Base-by-base conservation (phyloP, 2,797 vertebrate species). In the Xerus rutilus region DNA sequence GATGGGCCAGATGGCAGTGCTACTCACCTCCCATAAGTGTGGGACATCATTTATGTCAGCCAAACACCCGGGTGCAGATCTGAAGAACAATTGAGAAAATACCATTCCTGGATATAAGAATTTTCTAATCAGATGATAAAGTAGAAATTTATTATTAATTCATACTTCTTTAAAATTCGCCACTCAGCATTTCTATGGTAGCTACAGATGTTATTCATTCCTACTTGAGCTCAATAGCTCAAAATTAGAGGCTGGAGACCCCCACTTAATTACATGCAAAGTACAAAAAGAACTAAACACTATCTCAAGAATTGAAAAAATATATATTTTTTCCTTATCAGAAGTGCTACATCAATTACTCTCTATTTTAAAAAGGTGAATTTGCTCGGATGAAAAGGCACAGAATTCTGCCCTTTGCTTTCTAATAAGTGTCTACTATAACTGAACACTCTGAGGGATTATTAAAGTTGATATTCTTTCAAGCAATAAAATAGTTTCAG, bases 51-150 rank as follows among this genome's bases (percentile, higher is more conserved):
- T 90, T 49, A 64, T 52, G 54, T 94, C 62, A 89, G 17, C 79
- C 32, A 59, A 87, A 57, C 8, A 94, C 18, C 12, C 69, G 5
- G 95, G 86, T 92, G 78, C 0, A 70, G 45, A 89, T 49, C 85
- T 65, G 10, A 92, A 79, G 18, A 77, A 35, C 47, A 35, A 43
- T 2, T 62, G 74, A 32, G 28, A 39, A 89, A 83, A 49, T 45
- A 49, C 2, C 11, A 11, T 21, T 43, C 86, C 35, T 76, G 57
- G 32, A 85, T 78, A 20, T 64, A 21, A 95, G 43, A 95, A 1
- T 94, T 94, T 95, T 86, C 39, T 82, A 74, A 74, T 84, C 35
- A 89, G 14, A 91, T 89, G 86, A 85, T 82, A 47, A 89, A 69
- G 52, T 78, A 1, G 35, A 94, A 87, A 3, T n/a, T 67, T 28